Conservation (phyloP, 2,113 vertebrate species). For the Xyliphius kryptos region DNA sequence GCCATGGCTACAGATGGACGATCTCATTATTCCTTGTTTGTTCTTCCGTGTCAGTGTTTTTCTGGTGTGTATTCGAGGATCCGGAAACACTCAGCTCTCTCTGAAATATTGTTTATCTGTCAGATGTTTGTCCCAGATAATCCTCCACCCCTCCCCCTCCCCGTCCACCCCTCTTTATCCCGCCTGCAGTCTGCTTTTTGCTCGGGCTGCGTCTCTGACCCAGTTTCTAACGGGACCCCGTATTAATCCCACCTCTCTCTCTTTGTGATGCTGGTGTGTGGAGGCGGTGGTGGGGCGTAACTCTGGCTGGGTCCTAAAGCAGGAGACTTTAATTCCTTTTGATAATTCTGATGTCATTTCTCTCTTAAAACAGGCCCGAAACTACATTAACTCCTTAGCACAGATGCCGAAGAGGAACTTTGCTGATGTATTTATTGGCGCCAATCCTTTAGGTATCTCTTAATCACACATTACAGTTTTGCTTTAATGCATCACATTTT, state of each 20-base stretch:
- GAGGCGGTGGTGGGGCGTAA: neutral
- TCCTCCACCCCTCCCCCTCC: neutral
- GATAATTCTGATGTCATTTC: slow-evolving; percentile 2
- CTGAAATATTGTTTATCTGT: neutral
- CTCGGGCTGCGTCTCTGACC: slow-evolving; percentile 44
- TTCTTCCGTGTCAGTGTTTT: neutral
- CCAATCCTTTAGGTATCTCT: too few species aligned
- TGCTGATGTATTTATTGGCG: too few species aligned
- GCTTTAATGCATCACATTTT: too few species aligned
- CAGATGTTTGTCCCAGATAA: slow-evolving; percentile 1
- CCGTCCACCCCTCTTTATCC: slow-evolving; percentile 32
- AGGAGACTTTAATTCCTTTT: too few species aligned
- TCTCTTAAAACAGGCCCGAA: too few species aligned
- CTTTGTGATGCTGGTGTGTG: neutral
- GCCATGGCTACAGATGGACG: too few species aligned
- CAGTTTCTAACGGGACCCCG: slow-evolving; percentile 30
- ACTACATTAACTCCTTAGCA: too few species aligned
- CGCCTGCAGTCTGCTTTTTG: slow-evolving; percentile 32
- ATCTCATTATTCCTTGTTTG: neutral
- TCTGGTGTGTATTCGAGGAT: neutral
- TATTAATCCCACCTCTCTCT: neutral
- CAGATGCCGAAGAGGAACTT: too few species aligned
- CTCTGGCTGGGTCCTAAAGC: too few species aligned
- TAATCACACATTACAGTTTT: too few species aligned
- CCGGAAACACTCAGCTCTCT: neutral